Conservation (phyloP, 1,140 invertebrate genomes). For the Philotrypesis tridentata region DNA sequence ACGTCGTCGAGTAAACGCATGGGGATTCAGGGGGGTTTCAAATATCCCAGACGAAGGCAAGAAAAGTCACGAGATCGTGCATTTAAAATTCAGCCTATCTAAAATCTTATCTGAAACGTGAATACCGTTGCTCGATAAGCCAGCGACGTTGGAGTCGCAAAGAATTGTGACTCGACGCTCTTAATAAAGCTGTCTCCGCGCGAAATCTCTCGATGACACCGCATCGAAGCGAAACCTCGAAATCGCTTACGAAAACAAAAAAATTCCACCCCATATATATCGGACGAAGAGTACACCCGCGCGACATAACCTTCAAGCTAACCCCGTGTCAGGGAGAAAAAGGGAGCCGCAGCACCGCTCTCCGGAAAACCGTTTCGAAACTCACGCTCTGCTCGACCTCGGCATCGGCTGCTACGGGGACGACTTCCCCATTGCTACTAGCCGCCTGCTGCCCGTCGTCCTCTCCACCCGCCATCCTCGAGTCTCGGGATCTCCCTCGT, state of each 20-base stretch:
- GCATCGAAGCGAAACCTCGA: neutral
- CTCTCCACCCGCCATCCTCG: neutral
- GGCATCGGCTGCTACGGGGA: neutral
- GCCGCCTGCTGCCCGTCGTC: neutral
- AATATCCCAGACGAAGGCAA: too few species aligned
- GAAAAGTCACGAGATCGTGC: too few species aligned
- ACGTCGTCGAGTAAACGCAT: too few species aligned
- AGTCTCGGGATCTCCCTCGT: neutral
- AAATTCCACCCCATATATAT: neutral
- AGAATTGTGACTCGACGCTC: too few species aligned
- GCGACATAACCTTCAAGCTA: neutral
- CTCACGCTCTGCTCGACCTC: neutral
- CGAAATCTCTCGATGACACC: neutral
- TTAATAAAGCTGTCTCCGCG: neutral
- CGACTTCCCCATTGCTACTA: slow-evolving; percentile 22
- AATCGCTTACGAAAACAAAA: neutral
- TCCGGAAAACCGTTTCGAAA: neutral
- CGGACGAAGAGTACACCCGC: too few species aligned
- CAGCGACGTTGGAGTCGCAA: too few species aligned
- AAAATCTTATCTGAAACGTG: too few species aligned
- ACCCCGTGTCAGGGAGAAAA: too few species aligned
- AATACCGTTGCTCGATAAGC: too few species aligned
- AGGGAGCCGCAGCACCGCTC: too few species aligned
- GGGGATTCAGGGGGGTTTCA: too few species aligned
- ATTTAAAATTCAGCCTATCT: too few species aligned